These are phyloP conservation scores for Bubalus kerabau DNA, from an alignment of 2,113 vertebrate genomes.

Conservation along the genomic window DNA sequence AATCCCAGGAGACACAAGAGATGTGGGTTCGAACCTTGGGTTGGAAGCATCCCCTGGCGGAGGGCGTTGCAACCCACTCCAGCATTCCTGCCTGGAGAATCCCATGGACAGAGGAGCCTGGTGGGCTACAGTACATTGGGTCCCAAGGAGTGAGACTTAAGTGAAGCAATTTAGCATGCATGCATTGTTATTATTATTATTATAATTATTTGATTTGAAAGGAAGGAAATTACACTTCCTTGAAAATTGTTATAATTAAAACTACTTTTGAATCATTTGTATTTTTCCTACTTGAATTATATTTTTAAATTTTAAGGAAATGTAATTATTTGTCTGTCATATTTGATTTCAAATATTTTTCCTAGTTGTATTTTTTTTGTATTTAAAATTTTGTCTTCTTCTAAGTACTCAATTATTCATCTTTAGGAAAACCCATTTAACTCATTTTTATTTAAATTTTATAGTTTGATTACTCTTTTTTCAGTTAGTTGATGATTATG, in stretches of 20 bases:
- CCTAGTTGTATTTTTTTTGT: neutral
- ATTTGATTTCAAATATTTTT: neutral
- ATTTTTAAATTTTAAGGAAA: neutral
- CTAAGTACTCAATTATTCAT: neutral
- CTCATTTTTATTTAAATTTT: neutral
- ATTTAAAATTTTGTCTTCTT: neutral
- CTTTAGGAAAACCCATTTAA: neutral
- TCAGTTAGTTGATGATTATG: neutral
- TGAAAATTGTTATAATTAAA: neutral
- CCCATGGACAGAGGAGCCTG: neutral
- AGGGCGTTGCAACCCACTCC: neutral
- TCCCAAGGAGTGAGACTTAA: neutral
- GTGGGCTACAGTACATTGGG: neutral
- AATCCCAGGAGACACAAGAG: neutral
- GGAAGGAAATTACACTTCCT: neutral
- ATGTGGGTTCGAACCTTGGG: neutral
- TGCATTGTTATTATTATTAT: neutral
- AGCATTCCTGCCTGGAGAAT: neutral
- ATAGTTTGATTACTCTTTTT: neutral
- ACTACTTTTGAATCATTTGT: neutral
- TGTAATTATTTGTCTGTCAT: neutral
- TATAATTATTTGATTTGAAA: neutral
- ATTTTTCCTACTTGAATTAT: neutral
- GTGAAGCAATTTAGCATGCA: neutral
- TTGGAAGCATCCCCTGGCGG: neutral